Evolutionary conservation across 1,140 invertebrate species (phyloP), one percentile per base, ranked within the genome.

Genomic region (Oedothorax gibbosus): DNA sequence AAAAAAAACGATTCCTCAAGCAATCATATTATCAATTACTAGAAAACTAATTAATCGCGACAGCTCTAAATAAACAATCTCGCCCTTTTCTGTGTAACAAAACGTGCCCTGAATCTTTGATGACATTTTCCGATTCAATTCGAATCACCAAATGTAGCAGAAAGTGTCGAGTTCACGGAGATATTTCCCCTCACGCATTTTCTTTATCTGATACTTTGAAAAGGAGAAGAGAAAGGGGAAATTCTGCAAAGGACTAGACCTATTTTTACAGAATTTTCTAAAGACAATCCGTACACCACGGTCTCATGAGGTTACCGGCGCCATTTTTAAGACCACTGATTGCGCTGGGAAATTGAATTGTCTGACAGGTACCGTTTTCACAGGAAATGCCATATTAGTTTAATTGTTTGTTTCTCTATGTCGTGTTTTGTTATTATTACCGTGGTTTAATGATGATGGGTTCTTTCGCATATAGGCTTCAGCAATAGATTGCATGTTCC

Each of bases 271-370:
- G 50, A 53, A 51, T 15, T 12, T 11, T 21, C 11, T 12, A 21
- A 20, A 11, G 14, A 18, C 53, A 20, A n/a, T 56, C n/a, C 60
- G 56, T 75, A 18, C 72, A 20, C 54, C 56, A 18, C 53, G 60
- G 15, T 21, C 53, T 75, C 15, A 56, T 57, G 53, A 18, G 53
- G n/a, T 49, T 35, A n/a, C 14, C 21, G 50, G 12, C 15, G 35
- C 60, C 75, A 64, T 77, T 77, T 77, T 77, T 77, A 77, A 77
- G 57, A 35, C 4, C 11, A 35, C 49, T 77, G 75, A 77, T 77
- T 77, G 75, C 57, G 64, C 50, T 57, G 11, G 57, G 75, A 77
- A 77, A 77, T 77, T 77, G 64, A 77, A 77, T 77, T 62, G 75
- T 60, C 75, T 60, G 75, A 56, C 51, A 77, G 75, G 75, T 64